A percentile compares a stretch with the other conserved stretches of the same genome.
These are phyloP conservation scores for Penaeus chinensis DNA, from an alignment of 1,140 invertebrate genomes.

Conservation along the genomic window DNA sequence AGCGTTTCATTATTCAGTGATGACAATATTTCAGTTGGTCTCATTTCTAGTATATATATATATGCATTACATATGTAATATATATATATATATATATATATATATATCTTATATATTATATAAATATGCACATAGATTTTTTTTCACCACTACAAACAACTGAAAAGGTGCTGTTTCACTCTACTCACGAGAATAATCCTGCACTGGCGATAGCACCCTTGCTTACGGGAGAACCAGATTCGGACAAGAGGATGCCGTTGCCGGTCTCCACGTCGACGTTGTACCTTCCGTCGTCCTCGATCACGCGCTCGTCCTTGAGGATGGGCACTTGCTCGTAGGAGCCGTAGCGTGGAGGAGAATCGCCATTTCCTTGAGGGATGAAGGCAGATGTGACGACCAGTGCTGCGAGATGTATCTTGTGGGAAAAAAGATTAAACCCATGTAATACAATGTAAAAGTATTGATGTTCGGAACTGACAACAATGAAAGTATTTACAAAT, in stretches of 20 bases:
- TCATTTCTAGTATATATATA: too few species aligned
- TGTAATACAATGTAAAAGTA: too few species aligned
- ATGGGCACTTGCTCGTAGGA: background rate
- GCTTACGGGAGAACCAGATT: conserved; percentile 22
- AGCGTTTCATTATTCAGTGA: too few species aligned
- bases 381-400: conserved; percentile 8
- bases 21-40: too few species aligned
- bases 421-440: too few species aligned
- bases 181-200: conserved; percentile 16
- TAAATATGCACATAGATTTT: too few species aligned
- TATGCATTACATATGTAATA: too few species aligned
- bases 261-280: conserved; percentile 42
- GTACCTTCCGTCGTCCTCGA: conserved; percentile 46
- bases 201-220: conserved; percentile 18
- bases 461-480: too few species aligned
- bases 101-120: too few species aligned
- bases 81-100: too few species aligned
- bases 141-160: background rate
- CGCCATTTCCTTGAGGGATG: background rate
- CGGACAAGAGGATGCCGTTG: conserved; percentile 35
- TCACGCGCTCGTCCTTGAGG: conserved; percentile 41
- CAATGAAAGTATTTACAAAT: too few species aligned
- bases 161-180: background rate
- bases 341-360: background rate
- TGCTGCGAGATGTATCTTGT: conserved; percentile 28